Evolutionary conservation across 2,797 vertebrate species (phyloP), one percentile per base, ranked within the genome.

Genomic region (Dryobates pubescens): DNA sequence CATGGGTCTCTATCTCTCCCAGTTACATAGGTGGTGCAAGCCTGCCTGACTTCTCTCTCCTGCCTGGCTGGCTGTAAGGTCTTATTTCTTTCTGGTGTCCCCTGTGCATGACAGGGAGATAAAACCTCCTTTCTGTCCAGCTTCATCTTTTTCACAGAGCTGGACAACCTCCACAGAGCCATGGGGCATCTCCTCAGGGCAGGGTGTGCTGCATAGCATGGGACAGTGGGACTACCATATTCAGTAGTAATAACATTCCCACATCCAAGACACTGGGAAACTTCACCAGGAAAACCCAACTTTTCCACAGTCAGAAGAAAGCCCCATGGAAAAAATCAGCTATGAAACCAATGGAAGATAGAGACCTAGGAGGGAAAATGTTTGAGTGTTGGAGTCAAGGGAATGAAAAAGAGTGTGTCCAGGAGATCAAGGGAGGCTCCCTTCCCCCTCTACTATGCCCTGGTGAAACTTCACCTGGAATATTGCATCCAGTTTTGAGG

Each of bases 11-110:
- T 36, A 11, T 43, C 26, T 80, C 27, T 7, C 15, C 15, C 7
- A 1, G 1, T 29, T 32, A 49, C 0, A 0, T 5, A 32, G 16
- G 45, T 63, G 17, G 17, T 82, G 62, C 70, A 88, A 49, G 13
- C 23, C 51, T 65, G 61, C 63, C 71, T 88, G 34, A 22, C 12
- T 7, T 10, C 3, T 2, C 4, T 10, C 38, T 73, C 8, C 53
- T 57, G 10, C 57, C 32, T 72, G 56, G 6, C 58, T 79, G 54
- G 8, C 53, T 69, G 4, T 19, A 49, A 73, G 8, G 7, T 41
- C 14, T 63, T 62, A 15, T 0, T 89, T 29, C 26, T 67, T 79
- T 70, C 1, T 2, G n/a, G 20, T 10, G 41, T 84, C 26, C 16
- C 8, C 23, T 1, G 2, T 45, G 23, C 22, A 27, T 10, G n/a